Base-by-base conservation (phyloP, 2,888 invertebrate species). In the Andricus quercusramuli region DNA sequence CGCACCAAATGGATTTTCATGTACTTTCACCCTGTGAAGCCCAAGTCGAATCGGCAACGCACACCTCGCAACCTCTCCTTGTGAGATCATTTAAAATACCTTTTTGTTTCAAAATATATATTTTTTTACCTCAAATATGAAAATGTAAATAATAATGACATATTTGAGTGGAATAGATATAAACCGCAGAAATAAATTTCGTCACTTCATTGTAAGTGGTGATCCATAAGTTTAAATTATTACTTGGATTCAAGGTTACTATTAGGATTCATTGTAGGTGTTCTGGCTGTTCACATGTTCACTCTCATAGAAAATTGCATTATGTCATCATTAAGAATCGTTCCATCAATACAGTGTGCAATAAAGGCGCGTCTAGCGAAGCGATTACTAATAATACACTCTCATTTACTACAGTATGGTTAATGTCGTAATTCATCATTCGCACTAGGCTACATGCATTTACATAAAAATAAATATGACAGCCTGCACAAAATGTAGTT, bases 311-410 rank as follows among this genome's bases (percentile, higher is more conserved):
- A 74, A 74, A 74, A 51, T 56, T 32, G 56, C 25, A 74, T 74
- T 74, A 51, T 51, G 32, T 74, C 56, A 74, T 74, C 32, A 74
- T 51, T 74, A 74, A 74, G 11, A 74, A 74, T n/a, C n/a, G 32
- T 74, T 74, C n/a, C 32, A 74, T 74, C 51, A 29, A 56, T 44
- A 68, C 68, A 37, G n/a, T 67, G 66, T n/a, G 41, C 66, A 67
- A 37, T 56, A 56, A 74, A 56, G 74, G 74, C n/a, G 56, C 32
- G 32, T 32, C 74, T 1, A 74, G 20, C 32, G n/a, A 74, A 74
- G 32, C 29, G 32, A 56, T 74, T 74, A 74, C 56, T 74, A 74
- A 74, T 56, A 74, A 74, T 74, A 74, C 74, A 70, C 70, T 70
- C 47, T 70, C 70, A 70, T 56, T 74, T 56, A 29, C 56, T 56